phyloP scores from a whole-genome alignment of 2,797 vertebrate genomes.

The Clamator glandarius region DNA sequence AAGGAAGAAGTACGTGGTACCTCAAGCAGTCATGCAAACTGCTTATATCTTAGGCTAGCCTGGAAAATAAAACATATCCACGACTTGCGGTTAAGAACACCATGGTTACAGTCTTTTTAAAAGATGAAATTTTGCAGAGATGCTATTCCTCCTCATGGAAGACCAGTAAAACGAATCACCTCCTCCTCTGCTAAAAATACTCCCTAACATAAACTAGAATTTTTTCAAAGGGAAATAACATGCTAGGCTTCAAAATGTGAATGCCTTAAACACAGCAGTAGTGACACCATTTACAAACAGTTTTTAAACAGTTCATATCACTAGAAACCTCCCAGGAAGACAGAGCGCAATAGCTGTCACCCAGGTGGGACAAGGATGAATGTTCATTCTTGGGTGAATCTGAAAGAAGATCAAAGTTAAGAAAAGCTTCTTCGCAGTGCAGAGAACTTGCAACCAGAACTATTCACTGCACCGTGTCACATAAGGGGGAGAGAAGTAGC shows the following conservation, averaged over 20 bases:
- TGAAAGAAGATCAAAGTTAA: background rate
- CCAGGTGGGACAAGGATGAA: background rate
- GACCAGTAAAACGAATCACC: background rate
- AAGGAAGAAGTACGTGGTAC: background rate
- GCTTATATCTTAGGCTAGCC: background rate
- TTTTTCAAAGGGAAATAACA: background rate
- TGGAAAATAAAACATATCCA: background rate
- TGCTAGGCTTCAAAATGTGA: background rate
- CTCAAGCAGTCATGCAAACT: background rate
- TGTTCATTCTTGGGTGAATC: background rate
- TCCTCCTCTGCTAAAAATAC: background rate
- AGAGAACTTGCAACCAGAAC: background rate
- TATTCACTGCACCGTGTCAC: background rate
- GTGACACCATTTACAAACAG: background rate
- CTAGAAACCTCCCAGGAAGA: background rate
- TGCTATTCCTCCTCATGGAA: background rate
- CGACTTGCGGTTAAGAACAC: background rate
- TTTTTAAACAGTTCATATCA: background rate
- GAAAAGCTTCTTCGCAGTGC: background rate
- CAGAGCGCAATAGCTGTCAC: background rate
- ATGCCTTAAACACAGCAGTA: background rate
- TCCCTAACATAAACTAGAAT: background rate
- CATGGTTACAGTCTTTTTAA: background rate
- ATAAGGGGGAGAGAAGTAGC: background rate
- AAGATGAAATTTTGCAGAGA: background rate